These are phyloP conservation scores for Metallyticus violacea DNA, from an alignment of 2,888 invertebrate species.

Conservation along the genomic window DNA sequence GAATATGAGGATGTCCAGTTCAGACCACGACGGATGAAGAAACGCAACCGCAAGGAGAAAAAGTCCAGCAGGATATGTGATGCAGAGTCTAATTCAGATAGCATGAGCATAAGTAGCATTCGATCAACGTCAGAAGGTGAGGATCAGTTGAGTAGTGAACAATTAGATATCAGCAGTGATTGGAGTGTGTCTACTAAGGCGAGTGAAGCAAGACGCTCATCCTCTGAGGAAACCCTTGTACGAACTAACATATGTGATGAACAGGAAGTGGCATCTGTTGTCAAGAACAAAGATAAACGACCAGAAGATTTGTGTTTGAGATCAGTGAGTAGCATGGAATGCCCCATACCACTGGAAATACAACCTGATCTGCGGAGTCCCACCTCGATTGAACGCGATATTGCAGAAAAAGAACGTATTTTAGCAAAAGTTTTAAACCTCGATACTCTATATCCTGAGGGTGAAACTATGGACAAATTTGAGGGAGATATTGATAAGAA, in stretches of 20 bases:
- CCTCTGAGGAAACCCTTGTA: slow-evolving; percentile 29
- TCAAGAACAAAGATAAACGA: neutral
- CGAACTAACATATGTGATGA: slow-evolving; percentile 5
- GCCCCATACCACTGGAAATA: neutral
- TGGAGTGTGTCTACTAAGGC: slow-evolving; percentile 20
- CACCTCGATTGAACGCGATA: slow-evolving; percentile 34
- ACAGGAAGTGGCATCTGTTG: neutral
- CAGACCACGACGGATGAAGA: slow-evolving; percentile 56
- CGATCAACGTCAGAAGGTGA: slow-evolving; percentile 36
- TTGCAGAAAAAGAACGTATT: slow-evolving; percentile 38
- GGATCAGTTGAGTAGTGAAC: slow-evolving; percentile 25
- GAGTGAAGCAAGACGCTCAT: slow-evolving; percentile 6
- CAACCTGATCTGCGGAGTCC: slow-evolving; percentile 31
- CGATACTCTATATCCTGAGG: slow-evolving; percentile 23
- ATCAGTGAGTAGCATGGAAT: neutral
- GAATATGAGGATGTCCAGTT: slow-evolving; percentile 68
- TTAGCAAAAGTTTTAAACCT: slow-evolving; percentile 37
- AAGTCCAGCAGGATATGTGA: slow-evolving; percentile 40
- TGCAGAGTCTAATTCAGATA: slow-evolving; percentile 37
- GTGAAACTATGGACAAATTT: neutral
- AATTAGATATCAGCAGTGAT: slow-evolving; percentile 23
- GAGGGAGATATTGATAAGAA: too few species aligned
- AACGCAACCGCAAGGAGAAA: slow-evolving; percentile 43
- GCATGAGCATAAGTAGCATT: slow-evolving; percentile 28
- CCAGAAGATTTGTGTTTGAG: neutral